Evolutionary conservation across 92 coral and sea anemone species (phyloP), one percentile per base, ranked within the genome.

Genomic region (Ricordea florida): DNA sequence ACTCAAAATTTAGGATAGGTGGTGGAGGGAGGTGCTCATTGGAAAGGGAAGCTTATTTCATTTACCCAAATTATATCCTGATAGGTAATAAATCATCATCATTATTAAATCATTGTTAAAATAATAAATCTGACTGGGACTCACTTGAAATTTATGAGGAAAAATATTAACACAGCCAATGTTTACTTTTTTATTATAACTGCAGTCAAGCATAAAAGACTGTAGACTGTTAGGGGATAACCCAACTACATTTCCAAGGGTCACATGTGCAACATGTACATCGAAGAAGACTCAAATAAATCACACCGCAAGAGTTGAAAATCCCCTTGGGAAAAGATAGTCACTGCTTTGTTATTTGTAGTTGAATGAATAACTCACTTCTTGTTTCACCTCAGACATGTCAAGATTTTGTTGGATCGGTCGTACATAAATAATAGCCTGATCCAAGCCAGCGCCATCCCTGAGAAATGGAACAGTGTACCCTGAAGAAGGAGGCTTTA

Each of bases 391-490:
- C 50, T 38, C 38, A 62, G 51, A 38, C 51, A 38, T 50, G 67
- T 72, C 87, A 20, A 72, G 66, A 64, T 72, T 55, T 72, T 35
- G 68, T 49, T 82, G 87, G 30, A 64, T 69, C 18, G 81, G 87
- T 23, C 81, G 50, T 26, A 72, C 28, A 25, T 72, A 81, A 60
- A 70, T 78, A 27, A 81, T 44, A 31, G 87, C 81, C 76, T 72
- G 87, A 5, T 62, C 87, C 25, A 73, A 53, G 24, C 76, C 81
- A 36, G 87, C 57, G 18, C 10, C 27, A 80, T 82, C 81, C 38
- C 76, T 28, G 34, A 82, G 69, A 57, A 72, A 82, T 10, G 76
- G 87, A 10, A 80, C 79, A 64, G 71, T 49, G 58, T 82, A 82
- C 2, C 87, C 81, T 9, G 42, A 61, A 13, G 74, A n/a, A 10